phyloP scores from a whole-genome alignment of 2,797 vertebrate genomes.

The Diplodus puntazzo region DNA sequence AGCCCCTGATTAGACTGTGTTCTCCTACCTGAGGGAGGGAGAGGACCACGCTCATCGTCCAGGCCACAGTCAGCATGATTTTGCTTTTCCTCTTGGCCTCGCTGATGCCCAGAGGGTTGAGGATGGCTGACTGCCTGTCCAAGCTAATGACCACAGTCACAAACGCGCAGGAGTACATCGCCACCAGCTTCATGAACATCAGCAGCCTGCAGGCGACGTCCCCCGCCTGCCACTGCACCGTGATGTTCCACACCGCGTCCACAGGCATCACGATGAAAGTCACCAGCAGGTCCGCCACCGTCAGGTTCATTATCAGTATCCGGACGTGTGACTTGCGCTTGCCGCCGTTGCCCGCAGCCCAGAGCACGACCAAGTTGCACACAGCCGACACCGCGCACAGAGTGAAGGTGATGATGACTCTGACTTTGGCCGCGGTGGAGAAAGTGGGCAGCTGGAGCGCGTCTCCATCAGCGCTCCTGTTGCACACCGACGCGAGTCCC shows the following conservation, averaged over 20 bases:
- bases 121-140: constrained; percentile 88
- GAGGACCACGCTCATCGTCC: constrained; percentile 85
- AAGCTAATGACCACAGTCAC: constrained; percentile 89
- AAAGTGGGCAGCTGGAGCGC: constrained; percentile 87
- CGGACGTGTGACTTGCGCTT: constrained; percentile 87
- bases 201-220: constrained; percentile 85
- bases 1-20: background rate
- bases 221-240: constrained; percentile 88
- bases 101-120: constrained; percentile 87
- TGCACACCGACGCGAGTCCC: constrained; percentile 58
- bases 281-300: constrained; percentile 87
- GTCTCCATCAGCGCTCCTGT: constrained; percentile 64
- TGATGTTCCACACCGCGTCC: constrained; percentile 90
- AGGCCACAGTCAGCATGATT: constrained; percentile 87
- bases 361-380: constrained; percentile 86
- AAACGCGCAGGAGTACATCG: constrained; percentile 89
- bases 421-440: constrained; percentile 86
- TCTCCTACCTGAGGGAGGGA: constrained; percentile 86
- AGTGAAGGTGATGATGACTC: constrained; percentile 87
- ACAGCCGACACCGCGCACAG: constrained; percentile 85
- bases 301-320: constrained; percentile 88
- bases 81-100: constrained; percentile 88
- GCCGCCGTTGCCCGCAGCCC: constrained; percentile 81
- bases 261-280: constrained; percentile 90
- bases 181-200: constrained; percentile 89